These are phyloP conservation scores for Heliconius hermathena DNA, from an alignment of 1,140 invertebrate species.

Conservation along the genomic window DNA sequence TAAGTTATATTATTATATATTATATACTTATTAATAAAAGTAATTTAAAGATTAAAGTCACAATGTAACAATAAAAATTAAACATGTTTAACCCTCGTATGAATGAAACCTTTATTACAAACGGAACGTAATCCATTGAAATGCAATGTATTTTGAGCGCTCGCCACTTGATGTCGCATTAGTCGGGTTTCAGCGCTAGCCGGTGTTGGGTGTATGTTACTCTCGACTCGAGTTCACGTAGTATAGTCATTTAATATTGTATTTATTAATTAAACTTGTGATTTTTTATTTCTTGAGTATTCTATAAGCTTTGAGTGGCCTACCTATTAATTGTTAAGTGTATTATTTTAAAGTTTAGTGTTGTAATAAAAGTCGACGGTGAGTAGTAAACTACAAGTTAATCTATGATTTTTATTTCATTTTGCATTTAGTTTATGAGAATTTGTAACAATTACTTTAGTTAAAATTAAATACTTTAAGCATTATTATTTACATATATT, in stretches of 20 bases:
- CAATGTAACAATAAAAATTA: background rate
- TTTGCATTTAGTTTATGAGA: background rate
- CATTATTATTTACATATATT: too few species aligned
- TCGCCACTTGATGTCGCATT: slow-evolving; percentile 66
- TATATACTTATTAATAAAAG: background rate
- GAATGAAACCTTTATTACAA: slow-evolving; percentile 60
- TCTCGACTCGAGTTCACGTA: slow-evolving; percentile 70
- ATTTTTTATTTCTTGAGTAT: slow-evolving; percentile 43
- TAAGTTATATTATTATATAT: background rate
- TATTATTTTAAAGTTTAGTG: slow-evolving; percentile 57
- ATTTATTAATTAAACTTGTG: slow-evolving; percentile 59
- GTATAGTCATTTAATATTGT: slow-evolving; percentile 57
- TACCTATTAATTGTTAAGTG: slow-evolving; percentile 50
- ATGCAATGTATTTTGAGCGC: slow-evolving; percentile 65
- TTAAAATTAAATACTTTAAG: too few species aligned
- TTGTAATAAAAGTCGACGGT: slow-evolving; percentile 61
- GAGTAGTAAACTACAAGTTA: slow-evolving; percentile 43
- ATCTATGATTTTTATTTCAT: background rate
- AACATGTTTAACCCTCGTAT: slow-evolving; percentile 33
- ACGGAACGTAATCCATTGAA: slow-evolving; percentile 63
- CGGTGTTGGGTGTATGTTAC: slow-evolving; percentile 63
- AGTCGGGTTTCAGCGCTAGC: slow-evolving; percentile 80
- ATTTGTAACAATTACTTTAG: background rate
- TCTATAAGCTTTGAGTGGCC: slow-evolving; percentile 47
- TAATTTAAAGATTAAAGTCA: background rate